phyloP scores from a whole-genome alignment of 1,140 invertebrate genomes.

The Tetraneura akinire region DNA sequence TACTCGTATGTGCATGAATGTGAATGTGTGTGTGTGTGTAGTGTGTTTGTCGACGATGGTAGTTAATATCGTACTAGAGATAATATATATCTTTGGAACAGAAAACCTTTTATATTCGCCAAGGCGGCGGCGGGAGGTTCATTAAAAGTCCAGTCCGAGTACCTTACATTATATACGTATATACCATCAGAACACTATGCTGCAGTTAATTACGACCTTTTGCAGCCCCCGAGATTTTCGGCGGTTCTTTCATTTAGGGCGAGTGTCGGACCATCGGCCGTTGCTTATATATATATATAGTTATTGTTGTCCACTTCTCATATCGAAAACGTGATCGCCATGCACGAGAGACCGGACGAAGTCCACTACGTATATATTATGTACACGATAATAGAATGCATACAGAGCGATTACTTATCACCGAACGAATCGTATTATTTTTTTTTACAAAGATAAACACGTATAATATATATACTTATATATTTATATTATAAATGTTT shows the following conservation, averaged over 20 bases:
- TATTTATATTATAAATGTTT: too few species aligned
- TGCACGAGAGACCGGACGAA: background rate
- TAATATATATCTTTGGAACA: background rate
- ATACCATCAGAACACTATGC: constrained; percentile 32
- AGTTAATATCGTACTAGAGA: too few species aligned
- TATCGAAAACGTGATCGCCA: constrained; percentile 48
- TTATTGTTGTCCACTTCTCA: constrained; percentile 46
- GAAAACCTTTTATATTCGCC: constrained; percentile 31
- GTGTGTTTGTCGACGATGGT: too few species aligned
- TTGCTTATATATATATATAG: background rate
- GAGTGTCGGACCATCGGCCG: background rate
- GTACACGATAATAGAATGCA: background rate
- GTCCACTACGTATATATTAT: too few species aligned
- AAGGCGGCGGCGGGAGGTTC: background rate
- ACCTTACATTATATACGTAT: background rate
- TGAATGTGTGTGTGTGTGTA: too few species aligned
- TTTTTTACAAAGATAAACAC: background rate
- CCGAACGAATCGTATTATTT: too few species aligned
- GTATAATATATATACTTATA: too few species aligned
- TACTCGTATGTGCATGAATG: too few species aligned
- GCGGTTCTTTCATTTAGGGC: constrained; percentile 48
- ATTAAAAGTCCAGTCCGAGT: constrained; percentile 44
- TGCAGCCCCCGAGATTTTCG: constrained; percentile 46
- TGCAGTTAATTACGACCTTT: constrained; percentile 50
- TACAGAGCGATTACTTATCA: too few species aligned